phyloP scores from a whole-genome alignment of 2,888 invertebrate species.

The Choristoneura rosaceana region DNA sequence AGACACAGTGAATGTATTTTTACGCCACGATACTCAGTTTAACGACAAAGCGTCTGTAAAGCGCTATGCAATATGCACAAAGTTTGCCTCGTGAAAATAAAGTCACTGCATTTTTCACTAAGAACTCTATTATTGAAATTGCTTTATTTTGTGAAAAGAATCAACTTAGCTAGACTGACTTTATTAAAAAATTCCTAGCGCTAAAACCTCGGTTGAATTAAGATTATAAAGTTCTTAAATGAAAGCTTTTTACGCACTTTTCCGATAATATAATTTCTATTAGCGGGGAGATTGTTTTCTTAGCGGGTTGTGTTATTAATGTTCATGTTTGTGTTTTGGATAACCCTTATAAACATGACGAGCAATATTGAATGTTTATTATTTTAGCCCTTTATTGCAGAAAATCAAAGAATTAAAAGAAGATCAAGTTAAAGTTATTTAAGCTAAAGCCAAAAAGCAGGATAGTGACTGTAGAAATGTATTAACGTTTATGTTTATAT shows the following conservation, averaged over 20 bases:
- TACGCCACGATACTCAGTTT: too few species aligned
- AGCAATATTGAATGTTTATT: neutral
- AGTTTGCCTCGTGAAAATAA: neutral
- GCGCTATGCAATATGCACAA: neutral
- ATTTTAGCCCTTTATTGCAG: neutral
- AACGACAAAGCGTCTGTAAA: neutral
- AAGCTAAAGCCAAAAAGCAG: too few species aligned
- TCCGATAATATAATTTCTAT: slow-evolving; percentile 3
- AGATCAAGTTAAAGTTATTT: neutral
- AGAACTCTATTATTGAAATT: slow-evolving; percentile 14
- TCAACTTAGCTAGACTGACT: neutral
- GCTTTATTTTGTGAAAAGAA: slow-evolving; percentile 1
- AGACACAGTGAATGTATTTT: neutral
- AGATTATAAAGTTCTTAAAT: neutral
- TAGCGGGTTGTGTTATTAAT: neutral
- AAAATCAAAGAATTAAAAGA: neutral
- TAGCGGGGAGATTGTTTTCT: neutral
- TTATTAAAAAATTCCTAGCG: slow-evolving; percentile 21
- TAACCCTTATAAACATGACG: neutral
- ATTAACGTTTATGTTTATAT: too few species aligned
- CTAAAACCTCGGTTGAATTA: slow-evolving; percentile 13
- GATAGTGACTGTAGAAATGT: too few species aligned
- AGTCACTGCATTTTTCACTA: neutral
- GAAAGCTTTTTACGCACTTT: slow-evolving; percentile 12
- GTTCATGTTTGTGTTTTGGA: neutral